Conservation (phyloP, 2,797 vertebrate genomes). For the Leucoraja ocellata region DNA sequence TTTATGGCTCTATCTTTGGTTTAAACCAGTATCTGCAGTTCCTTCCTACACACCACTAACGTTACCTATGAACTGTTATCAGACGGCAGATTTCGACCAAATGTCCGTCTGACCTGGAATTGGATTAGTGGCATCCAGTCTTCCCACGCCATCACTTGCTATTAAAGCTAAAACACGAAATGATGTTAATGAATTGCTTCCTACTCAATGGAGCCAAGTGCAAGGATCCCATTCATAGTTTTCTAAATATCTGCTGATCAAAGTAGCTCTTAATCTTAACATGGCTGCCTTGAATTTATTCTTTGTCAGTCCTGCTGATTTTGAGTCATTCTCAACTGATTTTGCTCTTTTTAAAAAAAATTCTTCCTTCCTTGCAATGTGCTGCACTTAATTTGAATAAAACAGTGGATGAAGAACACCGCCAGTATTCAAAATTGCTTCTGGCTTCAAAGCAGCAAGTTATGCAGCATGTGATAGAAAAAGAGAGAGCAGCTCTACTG, state of each 20-base stretch:
- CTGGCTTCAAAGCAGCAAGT: constrained; percentile 80
- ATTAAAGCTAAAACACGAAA: not conserved
- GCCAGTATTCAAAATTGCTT: constrained; percentile 88
- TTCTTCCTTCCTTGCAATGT: not conserved
- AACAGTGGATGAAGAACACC: constrained; percentile 68
- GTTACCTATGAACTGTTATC: not conserved
- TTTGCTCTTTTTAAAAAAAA: not conserved
- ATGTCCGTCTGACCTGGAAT: not conserved
- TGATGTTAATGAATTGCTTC: not conserved
- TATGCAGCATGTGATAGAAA: constrained; percentile 67
- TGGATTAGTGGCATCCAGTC: not conserved
- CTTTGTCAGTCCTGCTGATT: too few relatives aligned
- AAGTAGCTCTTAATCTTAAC: not conserved
- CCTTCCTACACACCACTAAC: not conserved
- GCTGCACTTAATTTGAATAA: not conserved
- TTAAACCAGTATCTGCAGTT: too few relatives aligned
- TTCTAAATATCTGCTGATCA: not conserved
- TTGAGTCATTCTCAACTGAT: not conserved
- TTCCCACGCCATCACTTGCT: not conserved
- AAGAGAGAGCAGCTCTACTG: constrained; percentile 73
- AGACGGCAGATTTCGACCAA: not conserved
- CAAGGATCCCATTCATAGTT: not conserved
- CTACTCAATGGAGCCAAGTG: too few relatives aligned
- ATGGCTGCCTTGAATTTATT: too few relatives aligned
- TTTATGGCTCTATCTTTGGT: too few relatives aligned